A percentile compares a stretch with the other conserved stretches of the same genome.
These are phyloP conservation scores for Rhombomys opimus DNA, from an alignment of 2,113 vertebrate genomes.

Conservation along the genomic window DNA sequence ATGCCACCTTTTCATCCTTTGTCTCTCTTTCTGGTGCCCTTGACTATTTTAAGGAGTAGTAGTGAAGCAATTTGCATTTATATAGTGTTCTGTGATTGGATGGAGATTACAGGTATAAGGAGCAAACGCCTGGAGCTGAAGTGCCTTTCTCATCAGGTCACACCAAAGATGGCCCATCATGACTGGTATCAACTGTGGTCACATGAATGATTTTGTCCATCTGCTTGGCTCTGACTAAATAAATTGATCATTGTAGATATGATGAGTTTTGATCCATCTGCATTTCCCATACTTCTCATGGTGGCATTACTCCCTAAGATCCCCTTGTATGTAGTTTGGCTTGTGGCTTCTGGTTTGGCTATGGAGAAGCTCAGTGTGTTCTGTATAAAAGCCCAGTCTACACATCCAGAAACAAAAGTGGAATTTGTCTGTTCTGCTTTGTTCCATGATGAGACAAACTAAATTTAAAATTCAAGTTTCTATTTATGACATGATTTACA, in stretches of 20 bases:
- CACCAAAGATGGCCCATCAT: background rate
- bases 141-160: too few relatives aligned
- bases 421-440: background rate
- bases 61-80: background rate
- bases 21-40: background rate
- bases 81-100: background rate
- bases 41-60: background rate
- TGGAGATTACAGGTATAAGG: background rate
- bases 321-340: background rate
- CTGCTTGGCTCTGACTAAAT: background rate
- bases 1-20: background rate
- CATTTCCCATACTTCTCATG: background rate
- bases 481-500: background rate
- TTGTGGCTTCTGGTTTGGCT: background rate
- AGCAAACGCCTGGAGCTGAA: background rate
- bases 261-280: background rate
- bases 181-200: background rate
- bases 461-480: background rate
- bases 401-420: background rate
- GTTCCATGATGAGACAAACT: background rate
- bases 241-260: background rate
- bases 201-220: background rate
- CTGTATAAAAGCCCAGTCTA: background rate
- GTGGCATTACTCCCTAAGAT: background rate
- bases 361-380: too few relatives aligned